These are phyloP conservation scores for Rhopalosiphum padi DNA, from an alignment of 1,140 invertebrate genomes.

Conservation along the genomic window DNA sequence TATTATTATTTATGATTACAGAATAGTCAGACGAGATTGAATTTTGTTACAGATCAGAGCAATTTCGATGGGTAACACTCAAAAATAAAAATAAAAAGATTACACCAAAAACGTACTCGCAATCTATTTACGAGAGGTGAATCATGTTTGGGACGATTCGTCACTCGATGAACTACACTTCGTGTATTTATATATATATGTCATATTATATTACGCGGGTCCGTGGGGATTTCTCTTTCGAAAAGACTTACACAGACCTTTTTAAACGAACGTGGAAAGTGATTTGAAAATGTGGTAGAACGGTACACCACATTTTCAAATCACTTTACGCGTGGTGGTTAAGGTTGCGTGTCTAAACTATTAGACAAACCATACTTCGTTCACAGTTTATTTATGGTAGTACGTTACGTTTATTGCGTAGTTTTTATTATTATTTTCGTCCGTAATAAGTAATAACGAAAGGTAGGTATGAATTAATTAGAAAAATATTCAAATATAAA, in stretches of 20 bases:
- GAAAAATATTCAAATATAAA: neutral
- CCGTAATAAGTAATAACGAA: too few relatives aligned
- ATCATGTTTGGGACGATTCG: neutral
- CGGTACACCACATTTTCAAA: neutral
- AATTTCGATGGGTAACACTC: neutral
- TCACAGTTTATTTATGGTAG: neutral
- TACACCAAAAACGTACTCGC: neutral
- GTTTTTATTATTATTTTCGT: neutral
- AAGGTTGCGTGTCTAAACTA: neutral
- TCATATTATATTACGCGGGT: neutral
- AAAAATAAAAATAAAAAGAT: neutral
- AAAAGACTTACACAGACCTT: neutral
- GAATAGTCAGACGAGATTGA: neutral
- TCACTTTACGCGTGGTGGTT: neutral
- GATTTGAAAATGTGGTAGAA: neutral
- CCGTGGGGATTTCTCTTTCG: neutral
- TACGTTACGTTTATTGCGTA: neutral
- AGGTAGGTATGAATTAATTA: neutral
- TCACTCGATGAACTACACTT: neutral
- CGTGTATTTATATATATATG: neutral
- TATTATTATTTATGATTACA: neutral
- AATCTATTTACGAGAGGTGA: neutral
- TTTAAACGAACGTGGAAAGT: neutral
- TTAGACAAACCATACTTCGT: neutral
- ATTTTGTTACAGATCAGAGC: neutral